Conservation (phyloP, 2,888 invertebrate species). For the Furcula furcula region DNA sequence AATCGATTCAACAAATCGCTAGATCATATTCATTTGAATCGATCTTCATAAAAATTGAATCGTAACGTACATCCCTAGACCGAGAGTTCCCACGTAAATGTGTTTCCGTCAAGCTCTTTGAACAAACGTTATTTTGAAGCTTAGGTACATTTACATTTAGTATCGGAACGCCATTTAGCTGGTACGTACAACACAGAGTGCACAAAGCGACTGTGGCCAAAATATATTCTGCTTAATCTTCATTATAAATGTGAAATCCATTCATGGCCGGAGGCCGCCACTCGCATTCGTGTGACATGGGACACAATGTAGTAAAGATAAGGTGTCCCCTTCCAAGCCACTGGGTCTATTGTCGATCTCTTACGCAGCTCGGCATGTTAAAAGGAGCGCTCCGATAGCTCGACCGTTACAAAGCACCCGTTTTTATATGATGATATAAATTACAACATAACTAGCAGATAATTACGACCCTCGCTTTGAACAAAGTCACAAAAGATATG, state of each 20-base stretch:
- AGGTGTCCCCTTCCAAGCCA: conserved; percentile 75
- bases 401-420: conserved; percentile 41
- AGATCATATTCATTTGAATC: too few relatives aligned
- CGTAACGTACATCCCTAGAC: too few relatives aligned
- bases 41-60: too few relatives aligned
- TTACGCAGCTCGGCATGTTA: conserved; percentile 65
- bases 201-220: conserved; percentile 32
- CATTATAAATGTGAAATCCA: conserved; percentile 70
- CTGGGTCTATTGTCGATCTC: conserved; percentile 75
- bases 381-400: conserved; percentile 53
- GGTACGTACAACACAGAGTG: conserved; percentile 31
- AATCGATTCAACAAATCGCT: too few relatives aligned
- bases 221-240: conserved; percentile 55
- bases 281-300: conserved; percentile 72
- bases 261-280: conserved; percentile 58
- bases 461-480: conserved; percentile 15
- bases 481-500: conserved; percentile 10
- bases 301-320: conserved; percentile 77
- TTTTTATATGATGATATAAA: conserved; percentile 36
- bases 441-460: conserved; percentile 28
- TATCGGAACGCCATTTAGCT: conserved; percentile 33
- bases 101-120: conserved; percentile 33
- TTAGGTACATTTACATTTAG: conserved; percentile 29
- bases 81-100: conserved; percentile 31
- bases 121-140: conserved; percentile 34